These are phyloP conservation scores for Riptortus pedestris DNA, from an alignment of 1,140 invertebrate species.

Conservation along the genomic window DNA sequence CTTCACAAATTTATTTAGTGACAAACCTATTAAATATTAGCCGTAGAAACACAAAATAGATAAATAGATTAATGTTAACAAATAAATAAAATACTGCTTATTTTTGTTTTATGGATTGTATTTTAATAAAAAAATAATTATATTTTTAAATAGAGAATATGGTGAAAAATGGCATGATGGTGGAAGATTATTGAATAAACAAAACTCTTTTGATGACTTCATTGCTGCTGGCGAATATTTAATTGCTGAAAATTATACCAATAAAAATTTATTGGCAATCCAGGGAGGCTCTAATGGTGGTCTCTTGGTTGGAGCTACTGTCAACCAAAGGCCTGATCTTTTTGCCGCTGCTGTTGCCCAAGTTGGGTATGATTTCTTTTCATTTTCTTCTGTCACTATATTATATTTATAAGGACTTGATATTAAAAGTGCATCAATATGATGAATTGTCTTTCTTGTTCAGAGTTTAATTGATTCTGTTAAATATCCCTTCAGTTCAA, in stretches of 20 bases:
- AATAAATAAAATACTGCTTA: no score
- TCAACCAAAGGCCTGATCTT: conserved; percentile 90
- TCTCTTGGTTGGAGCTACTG: conserved; percentile 78
- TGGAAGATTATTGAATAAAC: conserved; percentile 84
- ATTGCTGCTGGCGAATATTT: conserved; percentile 85
- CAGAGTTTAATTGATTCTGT: no score
- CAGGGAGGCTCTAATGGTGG: conserved; percentile 96
- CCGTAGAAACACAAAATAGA: no score
- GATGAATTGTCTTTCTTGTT: no score
- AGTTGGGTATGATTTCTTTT: conserved; percentile 62
- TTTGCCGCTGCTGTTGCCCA: conserved; percentile 83
- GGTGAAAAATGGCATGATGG: conserved; percentile 66
- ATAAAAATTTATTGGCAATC: conserved; percentile 63
- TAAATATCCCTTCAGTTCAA: no score
- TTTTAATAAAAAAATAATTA: no score
- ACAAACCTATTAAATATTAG: no score
- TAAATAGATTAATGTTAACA: no score
- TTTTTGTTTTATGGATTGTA: no score
- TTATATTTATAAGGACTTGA: not conserved
- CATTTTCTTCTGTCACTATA: conserved; percentile 12
- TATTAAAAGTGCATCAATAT: no score
- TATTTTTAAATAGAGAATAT: conserved; percentile 10
- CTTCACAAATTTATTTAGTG: no score
- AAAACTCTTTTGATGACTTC: conserved; percentile 97
- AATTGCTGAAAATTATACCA: conserved; percentile 71